Evolutionary conservation across 1,140 invertebrate genomes (phyloP).

Genomic region (Meloidogyne floridensis): DNA sequence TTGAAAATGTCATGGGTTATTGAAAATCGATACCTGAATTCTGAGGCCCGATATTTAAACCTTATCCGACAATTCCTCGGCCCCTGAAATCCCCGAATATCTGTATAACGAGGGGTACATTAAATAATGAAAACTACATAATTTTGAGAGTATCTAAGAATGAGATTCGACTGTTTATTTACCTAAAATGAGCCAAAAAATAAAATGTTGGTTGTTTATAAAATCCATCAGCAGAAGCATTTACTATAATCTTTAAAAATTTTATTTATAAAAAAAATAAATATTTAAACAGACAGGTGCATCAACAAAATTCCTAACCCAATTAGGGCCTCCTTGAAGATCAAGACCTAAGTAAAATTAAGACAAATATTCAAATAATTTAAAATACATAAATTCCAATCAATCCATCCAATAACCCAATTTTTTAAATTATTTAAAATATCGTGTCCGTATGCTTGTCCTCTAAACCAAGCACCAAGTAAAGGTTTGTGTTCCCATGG

Average conservation of each 20-base stretch:
- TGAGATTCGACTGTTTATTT: neutral
- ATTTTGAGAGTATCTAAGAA: too few species aligned
- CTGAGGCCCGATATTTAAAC: too few species aligned
- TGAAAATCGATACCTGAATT: too few species aligned
- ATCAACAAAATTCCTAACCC: constrained; percentile 77
- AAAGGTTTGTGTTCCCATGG: constrained; percentile 36
- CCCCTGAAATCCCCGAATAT: too few species aligned
- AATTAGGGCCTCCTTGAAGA: constrained; percentile 75
- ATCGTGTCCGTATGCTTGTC: constrained; percentile 59
- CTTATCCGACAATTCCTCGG: too few species aligned
- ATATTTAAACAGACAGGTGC: constrained; percentile 67
- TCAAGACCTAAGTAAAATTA: constrained; percentile 17
- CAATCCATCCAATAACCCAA: constrained; percentile 67
- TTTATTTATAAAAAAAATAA: neutral
- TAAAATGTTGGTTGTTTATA: constrained; percentile 89
- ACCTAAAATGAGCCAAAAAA: constrained; percentile 75
- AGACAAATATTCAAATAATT: constrained; percentile 10
- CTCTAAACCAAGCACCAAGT: constrained; percentile 40
- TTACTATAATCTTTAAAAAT: constrained; percentile 73
- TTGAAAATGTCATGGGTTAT: too few species aligned
- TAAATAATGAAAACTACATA: too few species aligned
- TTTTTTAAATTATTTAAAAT: constrained; percentile 70
- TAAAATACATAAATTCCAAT: constrained; percentile 77
- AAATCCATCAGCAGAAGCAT: constrained; percentile 73
- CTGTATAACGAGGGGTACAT: too few species aligned